These are phyloP conservation scores for Gopherus flavomarginatus DNA, from an alignment of 2,113 vertebrate genomes.

Conservation along the genomic window DNA sequence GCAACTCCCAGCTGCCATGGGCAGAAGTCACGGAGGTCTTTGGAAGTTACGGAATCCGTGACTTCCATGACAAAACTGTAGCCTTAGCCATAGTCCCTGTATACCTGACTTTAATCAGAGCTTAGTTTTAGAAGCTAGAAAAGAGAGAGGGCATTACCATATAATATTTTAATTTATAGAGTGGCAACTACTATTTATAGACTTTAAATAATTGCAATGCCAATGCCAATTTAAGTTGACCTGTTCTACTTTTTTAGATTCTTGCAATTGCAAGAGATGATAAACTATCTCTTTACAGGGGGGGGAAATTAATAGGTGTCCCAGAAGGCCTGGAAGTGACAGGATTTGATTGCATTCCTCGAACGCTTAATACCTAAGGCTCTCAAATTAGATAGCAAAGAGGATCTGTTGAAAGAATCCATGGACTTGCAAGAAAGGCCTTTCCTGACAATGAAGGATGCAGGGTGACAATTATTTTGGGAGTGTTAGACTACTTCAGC, in stretches of 20 bases:
- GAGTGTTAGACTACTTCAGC: neutral
- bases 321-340: slow-evolving; percentile 33
- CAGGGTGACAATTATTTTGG: slow-evolving; percentile 14
- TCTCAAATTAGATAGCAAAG: slow-evolving; percentile 9
- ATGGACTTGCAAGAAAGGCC: neutral
- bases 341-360: slow-evolving; percentile 50
- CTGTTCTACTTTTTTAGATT: slow-evolving; percentile 39
- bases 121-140: slow-evolving; percentile 14
- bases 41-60: no score
- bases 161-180: slow-evolving; percentile 46
- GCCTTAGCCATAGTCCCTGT: neutral
- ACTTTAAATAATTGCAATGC: slow-evolving; percentile 51
- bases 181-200: slow-evolving; percentile 61
- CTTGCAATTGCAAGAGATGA: slow-evolving; percentile 33
- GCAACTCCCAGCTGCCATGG: no score
- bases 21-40: no score
- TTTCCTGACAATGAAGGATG: slow-evolving; percentile 1
- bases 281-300: slow-evolving; percentile 47
- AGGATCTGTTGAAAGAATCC: neutral
- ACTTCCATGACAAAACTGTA: no score
- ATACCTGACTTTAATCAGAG: slow-evolving; percentile 8
- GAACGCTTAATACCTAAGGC: neutral
- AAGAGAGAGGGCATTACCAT: neutral
- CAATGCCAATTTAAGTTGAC: slow-evolving; percentile 51
- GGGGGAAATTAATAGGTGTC: slow-evolving; percentile 61